Evolutionary conservation across 1,140 invertebrate species (phyloP).

Genomic region (Apis cerana): DNA sequence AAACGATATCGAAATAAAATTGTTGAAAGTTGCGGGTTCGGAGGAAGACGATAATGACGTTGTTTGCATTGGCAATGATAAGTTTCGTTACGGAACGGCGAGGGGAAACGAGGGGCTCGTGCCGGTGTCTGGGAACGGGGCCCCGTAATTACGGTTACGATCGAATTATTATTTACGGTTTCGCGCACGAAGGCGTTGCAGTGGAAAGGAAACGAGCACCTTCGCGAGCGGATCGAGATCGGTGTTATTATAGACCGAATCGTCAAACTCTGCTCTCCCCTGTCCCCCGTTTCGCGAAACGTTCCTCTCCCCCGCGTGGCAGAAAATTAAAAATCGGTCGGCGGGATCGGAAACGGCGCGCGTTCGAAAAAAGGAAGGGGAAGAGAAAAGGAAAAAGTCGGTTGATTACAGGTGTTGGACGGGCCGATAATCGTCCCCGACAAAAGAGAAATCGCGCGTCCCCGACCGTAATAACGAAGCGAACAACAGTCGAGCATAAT

Average conservation of each 20-base stretch:
- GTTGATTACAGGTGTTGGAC: slow-evolving; percentile 12
- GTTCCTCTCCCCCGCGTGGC: background rate
- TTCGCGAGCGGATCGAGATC: background rate
- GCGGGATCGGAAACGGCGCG: background rate
- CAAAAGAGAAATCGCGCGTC: slow-evolving; percentile 40
- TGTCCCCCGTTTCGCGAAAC: background rate
- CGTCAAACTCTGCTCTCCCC: background rate
- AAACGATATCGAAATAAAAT: slow-evolving; percentile 30
- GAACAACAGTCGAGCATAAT: slow-evolving; percentile 16
- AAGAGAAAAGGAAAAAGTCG: background rate
- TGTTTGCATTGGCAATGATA: slow-evolving; percentile 64
- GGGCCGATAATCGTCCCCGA: slow-evolving; percentile 16
- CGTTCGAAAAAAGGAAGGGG: no score
- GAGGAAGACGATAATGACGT: slow-evolving; percentile 53
- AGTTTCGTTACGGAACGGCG: slow-evolving; percentile 22
- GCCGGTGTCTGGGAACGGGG: slow-evolving; percentile 41
- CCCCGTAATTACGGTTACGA: slow-evolving; percentile 55
- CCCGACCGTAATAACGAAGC: slow-evolving; percentile 8
- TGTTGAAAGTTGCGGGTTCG: slow-evolving; percentile 18
- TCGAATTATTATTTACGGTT: slow-evolving; percentile 45
- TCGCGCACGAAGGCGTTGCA: slow-evolving; percentile 30
- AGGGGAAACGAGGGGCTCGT: background rate
- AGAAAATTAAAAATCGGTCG: no score
- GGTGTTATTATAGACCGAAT: slow-evolving; percentile 37
- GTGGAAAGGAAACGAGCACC: slow-evolving; percentile 19